These are phyloP conservation scores for Charina bottae DNA, from an alignment of 2,113 vertebrate genomes.

Conservation along the genomic window DNA sequence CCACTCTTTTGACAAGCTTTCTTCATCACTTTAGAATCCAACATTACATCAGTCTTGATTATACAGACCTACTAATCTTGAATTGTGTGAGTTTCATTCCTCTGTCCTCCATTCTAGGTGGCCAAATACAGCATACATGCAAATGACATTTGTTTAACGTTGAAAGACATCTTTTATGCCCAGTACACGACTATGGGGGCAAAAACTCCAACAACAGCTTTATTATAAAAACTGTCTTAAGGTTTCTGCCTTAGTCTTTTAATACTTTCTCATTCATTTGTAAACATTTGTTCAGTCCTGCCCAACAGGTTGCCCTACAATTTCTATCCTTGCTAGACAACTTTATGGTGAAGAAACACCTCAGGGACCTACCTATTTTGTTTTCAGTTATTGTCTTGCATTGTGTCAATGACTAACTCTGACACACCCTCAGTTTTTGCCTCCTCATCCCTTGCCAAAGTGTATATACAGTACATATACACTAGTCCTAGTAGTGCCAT, in stretches of 20 bases:
- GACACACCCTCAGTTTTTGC: background rate
- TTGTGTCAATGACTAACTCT: background rate
- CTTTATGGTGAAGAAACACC: background rate
- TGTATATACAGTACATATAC: accelerated
- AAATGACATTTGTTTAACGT: background rate
- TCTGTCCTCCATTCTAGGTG: background rate
- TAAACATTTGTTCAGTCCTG: background rate
- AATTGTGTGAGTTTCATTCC: background rate
- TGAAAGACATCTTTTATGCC: background rate
- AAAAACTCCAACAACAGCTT: background rate
- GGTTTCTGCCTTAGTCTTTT: background rate
- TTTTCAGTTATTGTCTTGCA: background rate
- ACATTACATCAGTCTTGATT: background rate
- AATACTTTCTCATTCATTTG: slow-evolving; percentile 18
- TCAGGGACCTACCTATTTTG: background rate
- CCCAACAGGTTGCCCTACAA: too few relatives aligned
- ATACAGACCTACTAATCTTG: background rate
- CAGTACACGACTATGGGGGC: background rate
- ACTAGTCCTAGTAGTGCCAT: background rate
- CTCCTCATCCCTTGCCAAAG: background rate
- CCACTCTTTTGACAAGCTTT: slow-evolving; percentile 1
- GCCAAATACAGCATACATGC: background rate
- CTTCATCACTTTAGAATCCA: background rate
- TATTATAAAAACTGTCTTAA: background rate
- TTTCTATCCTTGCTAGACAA: background rate